phyloP scores from a whole-genome alignment of 2,888 invertebrate genomes.

The Sarcophaga variegata region DNA sequence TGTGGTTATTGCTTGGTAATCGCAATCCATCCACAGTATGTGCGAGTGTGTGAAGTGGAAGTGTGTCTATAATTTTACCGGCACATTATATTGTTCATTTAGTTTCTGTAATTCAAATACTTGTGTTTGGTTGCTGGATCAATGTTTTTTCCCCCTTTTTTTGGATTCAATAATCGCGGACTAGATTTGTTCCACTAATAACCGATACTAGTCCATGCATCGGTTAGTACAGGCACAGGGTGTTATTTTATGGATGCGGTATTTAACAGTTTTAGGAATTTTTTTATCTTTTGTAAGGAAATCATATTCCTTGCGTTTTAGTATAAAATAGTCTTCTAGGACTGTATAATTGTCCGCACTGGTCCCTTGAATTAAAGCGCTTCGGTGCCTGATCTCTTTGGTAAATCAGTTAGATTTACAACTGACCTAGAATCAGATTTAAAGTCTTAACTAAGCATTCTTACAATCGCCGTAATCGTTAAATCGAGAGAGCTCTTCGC shows the following conservation, averaged over 20 bases:
- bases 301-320: too few species aligned
- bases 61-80: constrained; percentile 15
- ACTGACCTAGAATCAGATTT: too few species aligned
- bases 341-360: too few species aligned
- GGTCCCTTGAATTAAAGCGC: too few species aligned
- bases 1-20: constrained; percentile 1
- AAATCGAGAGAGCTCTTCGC: too few species aligned
- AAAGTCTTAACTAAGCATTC: too few species aligned
- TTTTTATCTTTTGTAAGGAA: too few species aligned
- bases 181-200: constrained; percentile 10
- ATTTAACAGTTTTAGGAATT: too few species aligned
- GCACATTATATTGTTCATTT: constrained; percentile 41
- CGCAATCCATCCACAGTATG: background rate
- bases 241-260: background rate
- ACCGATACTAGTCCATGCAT: background rate
- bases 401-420: too few species aligned
- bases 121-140: constrained; percentile 35
- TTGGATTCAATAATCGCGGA: background rate
- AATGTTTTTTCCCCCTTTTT: background rate
- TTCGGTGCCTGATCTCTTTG: too few species aligned
- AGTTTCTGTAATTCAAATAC: constrained; percentile 36
- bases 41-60: constrained; percentile 17
- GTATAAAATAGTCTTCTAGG: too few species aligned
- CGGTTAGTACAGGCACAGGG: constrained; percentile 1
- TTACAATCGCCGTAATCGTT: too few species aligned